phyloP scores from a whole-genome alignment of 2,113 vertebrate genomes.

The Caloenas nicobarica region DNA sequence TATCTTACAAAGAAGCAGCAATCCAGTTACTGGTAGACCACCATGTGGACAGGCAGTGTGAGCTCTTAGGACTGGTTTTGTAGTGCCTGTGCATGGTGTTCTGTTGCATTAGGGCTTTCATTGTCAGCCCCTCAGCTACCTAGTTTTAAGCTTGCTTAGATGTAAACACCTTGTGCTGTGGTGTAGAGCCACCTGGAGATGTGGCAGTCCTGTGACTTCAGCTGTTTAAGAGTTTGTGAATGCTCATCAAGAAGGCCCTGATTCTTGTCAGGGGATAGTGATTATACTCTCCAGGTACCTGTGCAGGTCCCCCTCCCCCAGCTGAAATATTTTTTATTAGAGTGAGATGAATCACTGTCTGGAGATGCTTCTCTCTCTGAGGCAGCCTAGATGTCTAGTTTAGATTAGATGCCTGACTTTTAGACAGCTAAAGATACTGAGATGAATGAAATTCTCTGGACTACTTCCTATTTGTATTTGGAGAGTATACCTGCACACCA shows the following conservation, averaged over 20 bases:
- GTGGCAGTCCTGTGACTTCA: not conserved
- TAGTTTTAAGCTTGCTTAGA: not conserved
- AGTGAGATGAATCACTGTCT: conserved; percentile 46
- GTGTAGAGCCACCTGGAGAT: not conserved
- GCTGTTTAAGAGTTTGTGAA: not conserved
- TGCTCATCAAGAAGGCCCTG: not conserved
- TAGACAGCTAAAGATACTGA: conserved; percentile 10
- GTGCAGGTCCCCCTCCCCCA: not conserved
- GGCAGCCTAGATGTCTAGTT: conserved; percentile 52
- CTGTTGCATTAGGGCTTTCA: not conserved
- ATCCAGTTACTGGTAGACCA: not conserved
- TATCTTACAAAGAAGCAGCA: not conserved
- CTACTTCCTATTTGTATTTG: not conserved
- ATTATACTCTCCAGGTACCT: not conserved
- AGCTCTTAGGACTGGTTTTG: not conserved
- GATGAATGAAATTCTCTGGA: conserved; percentile 21
- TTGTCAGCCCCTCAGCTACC: not conserved
- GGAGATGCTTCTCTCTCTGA: conserved; percentile 23
- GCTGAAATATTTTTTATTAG: not conserved
- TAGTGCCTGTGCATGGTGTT: accelerated
- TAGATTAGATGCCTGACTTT: conserved; percentile 53
- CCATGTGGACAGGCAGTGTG: not conserved
- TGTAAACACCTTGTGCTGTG: not conserved
- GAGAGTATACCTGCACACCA: not conserved
- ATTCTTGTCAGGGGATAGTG: not conserved